A percentile compares a stretch with the other conserved stretches of the same genome.
phyloP scores from a whole-genome alignment of 92 coral and sea anemone species.

The Paramuricea clavata region DNA sequence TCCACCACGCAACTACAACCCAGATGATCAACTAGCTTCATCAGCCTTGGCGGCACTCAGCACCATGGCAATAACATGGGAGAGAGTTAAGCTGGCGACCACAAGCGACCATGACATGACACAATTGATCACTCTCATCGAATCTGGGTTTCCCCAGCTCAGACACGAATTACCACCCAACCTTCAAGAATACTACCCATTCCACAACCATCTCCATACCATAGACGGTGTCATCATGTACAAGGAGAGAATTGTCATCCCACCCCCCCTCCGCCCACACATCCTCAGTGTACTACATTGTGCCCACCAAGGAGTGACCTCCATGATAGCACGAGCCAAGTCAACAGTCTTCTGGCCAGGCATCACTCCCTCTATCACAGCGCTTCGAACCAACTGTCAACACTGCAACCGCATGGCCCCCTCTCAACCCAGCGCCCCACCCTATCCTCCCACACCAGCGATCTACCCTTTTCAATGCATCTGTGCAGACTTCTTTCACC shows the following conservation, averaged over 20 bases:
- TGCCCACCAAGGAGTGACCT: constrained; percentile 34
- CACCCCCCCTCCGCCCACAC: neutral
- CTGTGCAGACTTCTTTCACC: constrained; percentile 73
- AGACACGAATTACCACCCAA: constrained; percentile 55
- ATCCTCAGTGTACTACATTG: constrained; percentile 6
- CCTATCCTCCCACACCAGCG: constrained; percentile 62
- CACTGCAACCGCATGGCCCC: constrained; percentile 27
- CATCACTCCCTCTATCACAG: neutral
- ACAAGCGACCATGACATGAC: constrained; percentile 36
- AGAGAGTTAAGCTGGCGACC: constrained; percentile 40
- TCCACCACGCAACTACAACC: constrained; percentile 1
- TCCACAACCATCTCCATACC: neutral
- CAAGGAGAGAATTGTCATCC: neutral
- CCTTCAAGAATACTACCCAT: too few relatives aligned
- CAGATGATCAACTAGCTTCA: constrained; percentile 28
- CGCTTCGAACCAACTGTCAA: neutral
- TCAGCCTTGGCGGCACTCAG: constrained; percentile 42
- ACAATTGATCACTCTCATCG: constrained; percentile 18
- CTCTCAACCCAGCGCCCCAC: neutral
- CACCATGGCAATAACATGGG: constrained; percentile 54
- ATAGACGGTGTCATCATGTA: neutral
- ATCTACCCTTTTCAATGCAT: constrained; percentile 70
- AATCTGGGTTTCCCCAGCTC: constrained; percentile 52
- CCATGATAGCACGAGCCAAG: too few relatives aligned
- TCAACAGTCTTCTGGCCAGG: constrained; percentile 1